Evolutionary conservation across 2,113 vertebrate species (phyloP).

Genomic region (Amphiprion percula): DNA sequence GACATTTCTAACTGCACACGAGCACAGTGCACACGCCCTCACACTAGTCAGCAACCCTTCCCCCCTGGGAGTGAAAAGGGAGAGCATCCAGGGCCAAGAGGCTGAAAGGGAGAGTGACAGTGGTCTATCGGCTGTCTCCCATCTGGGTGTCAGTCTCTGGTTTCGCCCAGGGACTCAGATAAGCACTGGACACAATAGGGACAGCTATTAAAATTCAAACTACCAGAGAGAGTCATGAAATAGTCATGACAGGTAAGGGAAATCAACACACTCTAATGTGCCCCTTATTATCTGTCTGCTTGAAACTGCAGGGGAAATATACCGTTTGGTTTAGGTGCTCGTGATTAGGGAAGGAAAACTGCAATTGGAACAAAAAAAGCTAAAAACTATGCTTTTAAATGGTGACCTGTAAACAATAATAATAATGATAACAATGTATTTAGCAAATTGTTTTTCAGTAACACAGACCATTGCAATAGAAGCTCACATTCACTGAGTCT

Average conservation of each 20-base stretch:
- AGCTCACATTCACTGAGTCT: conserved; percentile 12
- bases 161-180: conserved; percentile 75
- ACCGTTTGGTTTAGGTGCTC: background rate
- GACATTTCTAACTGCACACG: conserved; percentile 15
- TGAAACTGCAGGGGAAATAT: conserved; percentile 32
- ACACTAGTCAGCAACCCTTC: conserved; percentile 2
- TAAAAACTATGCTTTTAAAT: background rate
- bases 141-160: conserved; percentile 79
- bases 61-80: conserved; percentile 59
- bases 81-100: conserved; percentile 54
- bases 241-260: conserved; percentile 76
- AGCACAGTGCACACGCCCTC: conserved; percentile 9
- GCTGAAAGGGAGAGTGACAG: conserved; percentile 73
- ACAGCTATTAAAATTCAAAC: conserved; percentile 79
- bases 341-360: background rate
- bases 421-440: background rate
- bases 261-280: conserved; percentile 60
- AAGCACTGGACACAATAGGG: conserved; percentile 72
- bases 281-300: conserved; percentile 32
- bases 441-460: background rate
- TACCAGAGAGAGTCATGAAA: conserved; percentile 78
- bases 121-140: conserved; percentile 74
- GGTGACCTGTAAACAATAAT: background rate
- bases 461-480: background rate
- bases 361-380: background rate